A percentile compares a stretch with the other conserved stretches of the same genome.
Conservation (phyloP, 2,797 vertebrate genomes). For the Chromis chromis region DNA sequence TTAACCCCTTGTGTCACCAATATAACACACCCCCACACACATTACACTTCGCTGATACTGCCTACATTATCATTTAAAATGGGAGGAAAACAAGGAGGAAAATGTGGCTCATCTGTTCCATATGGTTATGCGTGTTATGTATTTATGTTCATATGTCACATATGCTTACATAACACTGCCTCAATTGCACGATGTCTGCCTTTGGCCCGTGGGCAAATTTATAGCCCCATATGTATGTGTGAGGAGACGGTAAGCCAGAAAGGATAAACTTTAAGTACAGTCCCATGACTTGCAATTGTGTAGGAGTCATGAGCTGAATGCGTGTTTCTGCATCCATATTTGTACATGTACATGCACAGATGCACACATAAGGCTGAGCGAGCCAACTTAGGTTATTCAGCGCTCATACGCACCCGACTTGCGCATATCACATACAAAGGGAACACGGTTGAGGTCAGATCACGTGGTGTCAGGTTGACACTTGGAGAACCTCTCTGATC, state of each 20-base stretch:
- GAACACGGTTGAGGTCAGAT: neutral
- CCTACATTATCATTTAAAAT: neutral
- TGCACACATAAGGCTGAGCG: neutral
- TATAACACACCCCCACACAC: neutral
- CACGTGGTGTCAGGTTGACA: neutral
- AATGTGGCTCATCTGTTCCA: neutral
- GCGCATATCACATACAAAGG: neutral
- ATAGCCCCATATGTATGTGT: neutral
- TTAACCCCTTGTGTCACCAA: conserved; percentile 1
- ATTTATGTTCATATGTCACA: neutral
- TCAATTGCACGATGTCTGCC: neutral
- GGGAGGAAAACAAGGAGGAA: neutral
- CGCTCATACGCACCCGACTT: conserved; percentile 19
- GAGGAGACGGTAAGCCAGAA: neutral
- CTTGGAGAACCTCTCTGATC: conserved; percentile 25
- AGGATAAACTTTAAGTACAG: conserved; percentile 7
- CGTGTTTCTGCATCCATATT: neutral
- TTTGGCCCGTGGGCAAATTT: neutral
- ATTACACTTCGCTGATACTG: too few relatives aligned
- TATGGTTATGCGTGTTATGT: neutral
- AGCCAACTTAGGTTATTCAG: conserved; percentile 4
- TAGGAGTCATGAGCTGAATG: conserved; percentile 13
- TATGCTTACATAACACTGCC: neutral
- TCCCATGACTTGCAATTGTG: conserved; percentile 26
- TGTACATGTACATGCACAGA: neutral